These are phyloP conservation scores for Mus spretus DNA, from an alignment of 2,797 vertebrate genomes.

Conservation along the genomic window DNA sequence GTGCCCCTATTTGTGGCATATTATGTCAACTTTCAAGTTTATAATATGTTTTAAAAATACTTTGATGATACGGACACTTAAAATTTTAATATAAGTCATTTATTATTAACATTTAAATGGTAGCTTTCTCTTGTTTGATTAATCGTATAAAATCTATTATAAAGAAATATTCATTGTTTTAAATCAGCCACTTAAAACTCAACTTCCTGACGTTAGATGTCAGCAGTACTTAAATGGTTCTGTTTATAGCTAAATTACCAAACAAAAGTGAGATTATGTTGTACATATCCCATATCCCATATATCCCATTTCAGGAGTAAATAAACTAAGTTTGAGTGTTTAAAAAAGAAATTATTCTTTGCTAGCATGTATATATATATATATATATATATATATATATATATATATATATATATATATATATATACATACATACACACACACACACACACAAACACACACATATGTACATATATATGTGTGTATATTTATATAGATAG, in stretches of 20 bases:
- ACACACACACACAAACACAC: too few relatives aligned
- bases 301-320: neutral
- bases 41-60: slow-evolving; percentile 16
- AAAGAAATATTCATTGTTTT: slow-evolving; percentile 11
- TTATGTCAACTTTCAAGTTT: slow-evolving; percentile 12
- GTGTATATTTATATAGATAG: too few relatives aligned
- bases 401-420: too few relatives aligned
- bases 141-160: slow-evolving; percentile 6
- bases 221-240: neutral
- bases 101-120: slow-evolving; percentile 18
- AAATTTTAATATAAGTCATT: neutral
- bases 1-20: neutral
- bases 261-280: neutral
- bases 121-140: neutral
- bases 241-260: neutral
- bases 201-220: neutral
- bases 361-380: neutral
- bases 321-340: neutral
- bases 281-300: neutral
- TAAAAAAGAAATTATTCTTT: neutral
- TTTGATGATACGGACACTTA: neutral
- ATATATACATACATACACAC: too few relatives aligned
- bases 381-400: too few relatives aligned
- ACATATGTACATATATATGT: too few relatives aligned
- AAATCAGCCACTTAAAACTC: neutral